Conservation (phyloP, 2,113 vertebrate genomes). For the Petrocephalus microphthalmus region DNA sequence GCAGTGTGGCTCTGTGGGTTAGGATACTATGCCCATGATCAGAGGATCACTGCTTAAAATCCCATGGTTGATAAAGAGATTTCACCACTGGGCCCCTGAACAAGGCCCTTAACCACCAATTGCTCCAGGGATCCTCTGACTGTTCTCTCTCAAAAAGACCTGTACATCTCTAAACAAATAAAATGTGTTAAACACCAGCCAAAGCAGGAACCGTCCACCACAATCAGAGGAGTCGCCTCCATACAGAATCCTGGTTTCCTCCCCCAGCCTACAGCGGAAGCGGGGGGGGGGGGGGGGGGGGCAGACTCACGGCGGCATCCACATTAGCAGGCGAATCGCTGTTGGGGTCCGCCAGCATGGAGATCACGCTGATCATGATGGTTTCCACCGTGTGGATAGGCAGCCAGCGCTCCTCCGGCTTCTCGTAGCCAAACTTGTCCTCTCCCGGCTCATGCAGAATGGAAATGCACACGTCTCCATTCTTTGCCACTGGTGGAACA, state of each 20-base stretch:
- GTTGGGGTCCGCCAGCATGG: conserved; percentile 68
- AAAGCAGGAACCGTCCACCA: not conserved
- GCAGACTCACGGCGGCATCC: conserved; percentile 61
- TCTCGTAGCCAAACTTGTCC: conserved; percentile 67
- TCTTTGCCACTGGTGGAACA: conserved; percentile 55
- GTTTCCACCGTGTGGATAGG: conserved; percentile 66
- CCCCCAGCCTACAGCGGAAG: not conserved
- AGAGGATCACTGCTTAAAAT: not conserved
- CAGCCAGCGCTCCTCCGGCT: conserved; percentile 66
- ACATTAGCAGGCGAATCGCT: conserved; percentile 67
- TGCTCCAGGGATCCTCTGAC: not conserved
- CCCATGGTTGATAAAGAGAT: not conserved
- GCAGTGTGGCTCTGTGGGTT: not conserved
- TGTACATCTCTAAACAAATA: not conserved
- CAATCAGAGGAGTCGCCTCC: not conserved
- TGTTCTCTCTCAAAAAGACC: not conserved
- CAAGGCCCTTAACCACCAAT: not conserved
- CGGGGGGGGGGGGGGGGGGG: not conserved
- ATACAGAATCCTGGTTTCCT: not conserved
- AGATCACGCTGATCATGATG: conserved; percentile 69
- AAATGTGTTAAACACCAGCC: not conserved
- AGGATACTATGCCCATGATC: not conserved
- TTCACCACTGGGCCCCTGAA: not conserved
- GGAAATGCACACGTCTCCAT: conserved; percentile 65
- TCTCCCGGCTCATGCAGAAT: conserved; percentile 66